Percentiles rank a stretch among this genome's conserved stretches.
Evolutionary conservation across 2,797 vertebrate genomes (phyloP).

Genomic region (Morelia viridis): DNA sequence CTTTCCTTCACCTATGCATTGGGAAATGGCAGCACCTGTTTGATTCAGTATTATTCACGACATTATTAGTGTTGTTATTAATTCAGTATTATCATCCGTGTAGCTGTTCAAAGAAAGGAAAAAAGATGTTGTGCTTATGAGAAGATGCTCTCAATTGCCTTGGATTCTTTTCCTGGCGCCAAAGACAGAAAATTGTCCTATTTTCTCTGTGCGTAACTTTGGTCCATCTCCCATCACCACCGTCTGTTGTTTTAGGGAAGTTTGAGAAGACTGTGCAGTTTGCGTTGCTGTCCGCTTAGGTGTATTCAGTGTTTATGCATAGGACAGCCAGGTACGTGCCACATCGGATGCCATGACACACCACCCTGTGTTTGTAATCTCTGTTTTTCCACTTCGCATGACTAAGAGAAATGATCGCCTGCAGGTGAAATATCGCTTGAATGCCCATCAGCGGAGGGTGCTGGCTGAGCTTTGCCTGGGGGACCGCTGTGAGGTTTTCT

Average conservation of each 20-base stretch:
- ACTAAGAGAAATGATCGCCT: background rate
- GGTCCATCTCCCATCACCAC: background rate
- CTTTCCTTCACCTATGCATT: background rate
- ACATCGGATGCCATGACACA: background rate
- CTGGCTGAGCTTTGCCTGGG: background rate
- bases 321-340: constrained; percentile 5
- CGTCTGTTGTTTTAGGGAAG: background rate
- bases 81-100: background rate
- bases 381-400: constrained; percentile 11
- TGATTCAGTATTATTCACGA: background rate
- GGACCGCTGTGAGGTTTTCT: constrained; percentile 12
- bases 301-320: background rate
- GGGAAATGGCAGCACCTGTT: background rate
- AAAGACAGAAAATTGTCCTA: background rate
- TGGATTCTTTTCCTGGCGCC: background rate
- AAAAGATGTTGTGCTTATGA: background rate
- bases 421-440: constrained; percentile 1
- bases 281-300: background rate
- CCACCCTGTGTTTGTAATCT: background rate
- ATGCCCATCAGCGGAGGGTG: background rate
- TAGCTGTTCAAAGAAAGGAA: background rate
- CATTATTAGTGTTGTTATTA: background rate
- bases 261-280: background rate
- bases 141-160: background rate
- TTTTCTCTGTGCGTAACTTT: background rate